Evolutionary conservation across 1,140 invertebrate species (phyloP), one percentile per base, ranked within the genome.

Genomic region (Drosophila jambulina): DNA sequence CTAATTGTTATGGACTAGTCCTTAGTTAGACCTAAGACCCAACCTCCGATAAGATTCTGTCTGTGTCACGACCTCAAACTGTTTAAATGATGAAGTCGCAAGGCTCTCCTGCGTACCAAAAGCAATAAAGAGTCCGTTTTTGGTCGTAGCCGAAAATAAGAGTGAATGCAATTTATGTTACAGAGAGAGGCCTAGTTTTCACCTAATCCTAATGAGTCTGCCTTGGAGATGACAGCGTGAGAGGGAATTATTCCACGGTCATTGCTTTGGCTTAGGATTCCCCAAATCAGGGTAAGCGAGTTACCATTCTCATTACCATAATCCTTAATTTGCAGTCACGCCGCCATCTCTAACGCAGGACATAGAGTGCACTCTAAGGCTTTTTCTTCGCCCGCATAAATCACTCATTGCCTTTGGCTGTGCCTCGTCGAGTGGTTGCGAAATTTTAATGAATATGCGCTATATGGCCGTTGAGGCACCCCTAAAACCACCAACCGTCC

Each of bases 1-100:
- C 64, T 86, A 81, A 70, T 85, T 78, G 77, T 93, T 59, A 96
- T 96, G 82, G 95, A 96, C 83, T 83, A 83, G 71, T 83, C 38
- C 36, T 59, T 84, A 85, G 68, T 61, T 75, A 86, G 49, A 45
- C 25, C 46, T 85, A 78, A 72, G 74, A 17, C 19, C 3, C 15
- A 29, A 25, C 42, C 34, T 27, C 25, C 12, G 10, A 45, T 23
- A 45, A 60, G 51, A 70, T 57, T 69, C 25, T 57, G 17, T 43
- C 9, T 49, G 64, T 46, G 48, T 4, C 43, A 25, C 36, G 36
- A 40, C 38, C 21, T 8, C 4, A 9, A 63, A 23, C 21, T 13
- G 19, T 19, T 58, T 32, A 6, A 21, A 38, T 38, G 23, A 27
- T n/a, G 8, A 38, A 40, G 10, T 9, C 25, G 1, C 1, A 4